Conservation (phyloP, 2,113 vertebrate genomes). For the Lutjanus erythropterus region DNA sequence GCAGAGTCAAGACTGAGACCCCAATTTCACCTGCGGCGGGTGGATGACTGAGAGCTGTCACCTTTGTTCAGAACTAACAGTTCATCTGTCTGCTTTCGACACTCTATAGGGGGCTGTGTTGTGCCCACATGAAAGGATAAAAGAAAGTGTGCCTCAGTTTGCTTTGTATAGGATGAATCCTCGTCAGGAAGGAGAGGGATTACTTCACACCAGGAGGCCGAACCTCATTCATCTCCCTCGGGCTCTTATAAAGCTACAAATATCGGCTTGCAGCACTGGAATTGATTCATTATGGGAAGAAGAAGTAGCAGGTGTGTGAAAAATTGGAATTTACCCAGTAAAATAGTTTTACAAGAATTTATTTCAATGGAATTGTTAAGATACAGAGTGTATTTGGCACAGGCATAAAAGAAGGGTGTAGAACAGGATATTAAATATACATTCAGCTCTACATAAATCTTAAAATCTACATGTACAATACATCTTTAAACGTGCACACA, state of each 20-base stretch:
- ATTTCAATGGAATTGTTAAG: not conserved
- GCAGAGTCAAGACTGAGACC: slow-evolving; percentile 62
- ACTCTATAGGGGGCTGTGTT: slow-evolving; percentile 41
- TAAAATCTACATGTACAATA: not conserved
- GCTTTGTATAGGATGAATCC: slow-evolving; percentile 54
- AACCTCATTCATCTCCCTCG: slow-evolving; percentile 27
- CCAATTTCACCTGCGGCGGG: slow-evolving; percentile 66
- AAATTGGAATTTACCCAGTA: not conserved
- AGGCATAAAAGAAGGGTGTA: not conserved
- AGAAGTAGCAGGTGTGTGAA: slow-evolving; percentile 1
- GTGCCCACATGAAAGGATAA: slow-evolving; percentile 58
- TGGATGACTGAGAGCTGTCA: slow-evolving; percentile 63
- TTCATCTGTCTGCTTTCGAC: slow-evolving; percentile 42
- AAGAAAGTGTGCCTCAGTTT: slow-evolving; percentile 53
- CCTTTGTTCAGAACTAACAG: slow-evolving; percentile 62
- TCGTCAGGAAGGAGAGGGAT: slow-evolving; percentile 57
- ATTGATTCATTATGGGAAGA: slow-evolving; percentile 1
- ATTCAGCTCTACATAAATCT: not conserved
- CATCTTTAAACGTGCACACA: not conserved
- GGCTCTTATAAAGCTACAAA: slow-evolving; percentile 22
- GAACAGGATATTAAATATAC: not conserved
- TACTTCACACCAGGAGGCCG: slow-evolving; percentile 46
- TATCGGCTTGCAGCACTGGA: not conserved
- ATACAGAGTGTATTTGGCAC: not conserved
- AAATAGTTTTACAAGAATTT: not conserved